Evolutionary conservation across 2,888 invertebrate genomes (phyloP).

Genomic region (Boloria selene): DNA sequence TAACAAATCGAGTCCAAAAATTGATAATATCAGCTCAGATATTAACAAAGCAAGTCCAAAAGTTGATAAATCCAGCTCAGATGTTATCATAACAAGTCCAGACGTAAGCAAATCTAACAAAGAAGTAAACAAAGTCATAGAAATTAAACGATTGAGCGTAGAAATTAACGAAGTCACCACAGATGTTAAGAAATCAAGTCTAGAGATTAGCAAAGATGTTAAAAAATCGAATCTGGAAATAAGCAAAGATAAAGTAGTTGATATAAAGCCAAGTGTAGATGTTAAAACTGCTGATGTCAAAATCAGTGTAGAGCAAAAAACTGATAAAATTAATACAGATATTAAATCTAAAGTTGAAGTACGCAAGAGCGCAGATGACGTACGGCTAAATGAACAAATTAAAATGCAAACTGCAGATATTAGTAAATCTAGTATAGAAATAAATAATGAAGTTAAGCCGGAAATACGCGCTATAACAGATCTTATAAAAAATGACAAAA

Average conservation of each 20-base stretch:
- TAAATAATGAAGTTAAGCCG: conserved; percentile 34
- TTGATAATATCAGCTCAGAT: conserved; percentile 30
- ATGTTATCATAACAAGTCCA: conserved; percentile 30
- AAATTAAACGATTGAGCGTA: conserved; percentile 23
- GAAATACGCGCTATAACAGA: conserved; percentile 33
- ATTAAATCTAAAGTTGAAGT: conserved; percentile 37
- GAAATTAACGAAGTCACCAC: conserved; percentile 25
- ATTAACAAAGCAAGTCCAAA: conserved; percentile 30
- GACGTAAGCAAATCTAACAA: conserved; percentile 24
- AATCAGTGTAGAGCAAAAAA: conserved; percentile 3
- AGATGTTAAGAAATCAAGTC: conserved; percentile 23
- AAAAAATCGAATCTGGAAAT: conserved; percentile 27
- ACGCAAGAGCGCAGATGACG: conserved; percentile 40
- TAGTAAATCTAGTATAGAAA: conserved; percentile 41
- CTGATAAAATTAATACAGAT: conserved; percentile 14
- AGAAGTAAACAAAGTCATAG: conserved; percentile 32
- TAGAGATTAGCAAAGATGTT: conserved; percentile 17
- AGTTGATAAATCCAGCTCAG: conserved; percentile 28
- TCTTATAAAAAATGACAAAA: conserved; percentile 35
- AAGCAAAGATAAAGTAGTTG: conserved; percentile 14
- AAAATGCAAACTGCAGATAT: conserved; percentile 32
- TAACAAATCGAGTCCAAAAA: conserved; percentile 28
- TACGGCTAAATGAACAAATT: conserved; percentile 32
- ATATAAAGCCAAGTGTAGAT: conserved; percentile 27
- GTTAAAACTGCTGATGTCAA: conserved; percentile 4